phyloP scores from a whole-genome alignment of 2,797 vertebrate species.

The Schizopygopsis malacanthus region DNA sequence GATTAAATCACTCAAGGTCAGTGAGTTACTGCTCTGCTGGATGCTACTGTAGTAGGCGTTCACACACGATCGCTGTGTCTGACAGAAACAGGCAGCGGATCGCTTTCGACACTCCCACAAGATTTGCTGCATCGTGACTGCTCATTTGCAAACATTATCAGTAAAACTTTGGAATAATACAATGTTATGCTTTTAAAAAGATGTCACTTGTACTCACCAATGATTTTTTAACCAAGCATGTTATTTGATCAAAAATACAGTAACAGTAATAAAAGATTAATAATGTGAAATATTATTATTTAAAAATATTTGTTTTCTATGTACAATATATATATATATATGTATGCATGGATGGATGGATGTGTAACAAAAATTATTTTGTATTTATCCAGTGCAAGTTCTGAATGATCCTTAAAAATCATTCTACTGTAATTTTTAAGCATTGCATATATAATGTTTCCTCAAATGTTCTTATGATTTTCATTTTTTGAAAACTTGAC shows the following conservation, averaged over 20 bases:
- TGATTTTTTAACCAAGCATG: neutral
- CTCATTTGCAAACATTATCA: neutral
- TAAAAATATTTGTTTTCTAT: neutral
- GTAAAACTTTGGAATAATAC: neutral
- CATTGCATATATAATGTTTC: no score
- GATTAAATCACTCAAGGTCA: neutral
- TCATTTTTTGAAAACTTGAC: no score
- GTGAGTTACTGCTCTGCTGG: neutral
- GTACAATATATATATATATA: no score
- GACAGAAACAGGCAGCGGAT: neutral
- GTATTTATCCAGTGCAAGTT: no score
- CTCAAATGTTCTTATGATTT: no score
- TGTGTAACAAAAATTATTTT: no score
- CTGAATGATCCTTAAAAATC: neutral
- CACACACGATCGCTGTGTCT: neutral
- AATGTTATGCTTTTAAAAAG: neutral
- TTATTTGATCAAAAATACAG: neutral
- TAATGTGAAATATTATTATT: neutral
- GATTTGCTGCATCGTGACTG: neutral
- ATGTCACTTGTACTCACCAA: neutral
- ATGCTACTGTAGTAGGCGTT: neutral
- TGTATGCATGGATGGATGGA: no score
- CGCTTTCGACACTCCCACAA: neutral
- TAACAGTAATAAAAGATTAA: neutral
- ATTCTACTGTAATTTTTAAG: no score